phyloP scores from a whole-genome alignment of 2,888 invertebrate species.

The Hypomecis atomaria region DNA sequence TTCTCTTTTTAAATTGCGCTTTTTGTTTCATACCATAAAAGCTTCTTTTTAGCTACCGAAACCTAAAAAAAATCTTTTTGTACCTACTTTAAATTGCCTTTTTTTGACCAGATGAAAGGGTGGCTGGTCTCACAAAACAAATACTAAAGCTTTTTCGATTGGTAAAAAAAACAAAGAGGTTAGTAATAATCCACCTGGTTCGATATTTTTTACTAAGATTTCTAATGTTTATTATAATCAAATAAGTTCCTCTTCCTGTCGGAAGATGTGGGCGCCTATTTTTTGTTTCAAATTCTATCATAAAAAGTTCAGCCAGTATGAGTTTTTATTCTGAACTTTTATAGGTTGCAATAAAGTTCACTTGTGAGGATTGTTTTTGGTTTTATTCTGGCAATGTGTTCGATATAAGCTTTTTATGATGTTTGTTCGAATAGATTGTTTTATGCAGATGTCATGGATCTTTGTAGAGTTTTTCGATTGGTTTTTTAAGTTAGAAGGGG shows the following conservation, averaged over 20 bases:
- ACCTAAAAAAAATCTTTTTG: conserved; percentile 20
- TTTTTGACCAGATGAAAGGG: conserved; percentile 23
- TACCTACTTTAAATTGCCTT: conserved; percentile 49
- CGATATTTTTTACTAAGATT: conserved; percentile 65
- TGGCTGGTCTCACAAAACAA: conserved; percentile 56
- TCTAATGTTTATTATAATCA: conserved; percentile 81
- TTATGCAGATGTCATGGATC: conserved; percentile 70
- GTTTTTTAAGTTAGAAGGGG: background rate
- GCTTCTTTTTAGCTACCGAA: conserved; percentile 58
- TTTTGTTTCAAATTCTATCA: conserved; percentile 53
- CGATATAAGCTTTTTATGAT: conserved; percentile 59
- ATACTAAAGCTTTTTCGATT: conserved; percentile 57
- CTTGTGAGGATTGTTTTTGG: conserved; percentile 12
- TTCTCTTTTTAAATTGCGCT: conserved; percentile 68
- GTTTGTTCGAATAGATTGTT: conserved; percentile 69
- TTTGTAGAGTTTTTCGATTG: conserved; percentile 7
- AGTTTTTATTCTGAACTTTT: conserved; percentile 47
- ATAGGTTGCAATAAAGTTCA: conserved; percentile 42
- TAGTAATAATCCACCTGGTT: conserved; percentile 74
- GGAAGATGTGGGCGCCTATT: conserved; percentile 76
- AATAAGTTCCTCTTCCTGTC: conserved; percentile 82
- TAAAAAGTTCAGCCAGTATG: conserved; percentile 47
- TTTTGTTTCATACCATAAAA: conserved; percentile 51
- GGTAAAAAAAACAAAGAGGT: conserved; percentile 64
- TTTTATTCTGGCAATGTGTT: conserved; percentile 76